Conservation (phyloP, 1,140 invertebrate genomes). For the Theocolax elegans region DNA sequence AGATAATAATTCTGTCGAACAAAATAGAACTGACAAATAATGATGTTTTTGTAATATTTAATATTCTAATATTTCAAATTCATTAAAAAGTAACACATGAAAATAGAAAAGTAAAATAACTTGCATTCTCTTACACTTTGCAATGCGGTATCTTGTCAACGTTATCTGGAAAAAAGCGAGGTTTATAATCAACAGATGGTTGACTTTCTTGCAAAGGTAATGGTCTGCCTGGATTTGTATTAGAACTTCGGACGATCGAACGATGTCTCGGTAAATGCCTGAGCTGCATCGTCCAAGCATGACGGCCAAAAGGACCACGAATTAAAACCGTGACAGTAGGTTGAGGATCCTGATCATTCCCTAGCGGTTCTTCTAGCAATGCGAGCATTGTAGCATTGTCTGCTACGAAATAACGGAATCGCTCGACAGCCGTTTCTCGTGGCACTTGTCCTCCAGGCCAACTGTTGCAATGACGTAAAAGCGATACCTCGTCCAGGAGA, state of each 20-base stretch:
- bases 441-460: constrained; percentile 67
- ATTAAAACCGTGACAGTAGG: constrained; percentile 84
- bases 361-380: constrained; percentile 89
- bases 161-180: constrained; percentile 84
- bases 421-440: constrained; percentile 70
- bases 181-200: constrained; percentile 72
- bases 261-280: constrained; percentile 84
- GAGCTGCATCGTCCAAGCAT: constrained; percentile 93
- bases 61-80: too few species aligned
- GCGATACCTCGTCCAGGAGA: constrained; percentile 86
- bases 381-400: constrained; percentile 91
- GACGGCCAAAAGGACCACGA: constrained; percentile 90
- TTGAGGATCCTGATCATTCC: constrained; percentile 82
- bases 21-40: too few species aligned
- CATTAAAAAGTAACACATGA: too few species aligned
- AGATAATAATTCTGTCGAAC: too few species aligned
- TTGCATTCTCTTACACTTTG: constrained; percentile 85
- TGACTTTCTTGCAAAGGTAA: constrained; percentile 79
- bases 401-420: constrained; percentile 90
- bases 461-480: constrained; percentile 82
- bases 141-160: constrained; percentile 84
- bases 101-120: too few species aligned
- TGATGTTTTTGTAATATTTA: too few species aligned
- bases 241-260: constrained; percentile 77
- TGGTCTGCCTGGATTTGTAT: constrained; percentile 80